A percentile compares a stretch with the other conserved stretches of the same genome.
Conservation (phyloP, 2,888 invertebrate species). For the Slavum lentiscoides region DNA sequence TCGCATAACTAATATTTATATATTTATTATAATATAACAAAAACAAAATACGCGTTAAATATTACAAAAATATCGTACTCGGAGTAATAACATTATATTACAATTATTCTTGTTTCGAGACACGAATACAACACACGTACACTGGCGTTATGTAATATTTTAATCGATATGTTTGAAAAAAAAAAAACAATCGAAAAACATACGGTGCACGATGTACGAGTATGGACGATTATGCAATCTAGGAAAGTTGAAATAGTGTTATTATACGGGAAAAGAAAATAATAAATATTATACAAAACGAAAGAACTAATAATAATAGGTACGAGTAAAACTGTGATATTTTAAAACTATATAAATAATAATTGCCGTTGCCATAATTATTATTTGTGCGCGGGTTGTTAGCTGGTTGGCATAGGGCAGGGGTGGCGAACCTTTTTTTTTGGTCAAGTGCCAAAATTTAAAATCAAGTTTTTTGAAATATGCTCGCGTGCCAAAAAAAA, state of each 20-base stretch:
- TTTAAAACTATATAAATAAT: too few species aligned
- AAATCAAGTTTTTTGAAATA: too few species aligned
- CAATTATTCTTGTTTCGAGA: background rate
- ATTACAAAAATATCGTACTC: background rate
- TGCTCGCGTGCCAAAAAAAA: too few species aligned
- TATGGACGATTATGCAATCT: background rate
- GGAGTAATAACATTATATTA: background rate
- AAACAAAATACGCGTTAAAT: background rate
- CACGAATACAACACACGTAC: background rate
- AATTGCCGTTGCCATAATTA: too few species aligned
- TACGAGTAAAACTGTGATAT: too few species aligned
- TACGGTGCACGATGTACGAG: background rate
- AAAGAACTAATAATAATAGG: background rate
- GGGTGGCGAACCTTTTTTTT: background rate
- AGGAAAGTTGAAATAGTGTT: conserved; percentile 11
- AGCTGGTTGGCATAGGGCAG: too few species aligned
- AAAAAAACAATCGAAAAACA: conserved; percentile 20
- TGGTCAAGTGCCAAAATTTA: background rate
- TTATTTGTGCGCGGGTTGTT: too few species aligned
- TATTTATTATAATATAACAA: background rate
- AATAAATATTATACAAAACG: background rate
- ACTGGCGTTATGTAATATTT: background rate
- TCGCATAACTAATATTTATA: background rate
- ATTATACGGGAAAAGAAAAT: background rate
- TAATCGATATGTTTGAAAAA: background rate